Base-by-base conservation (phyloP, 2,797 vertebrate genomes). In the Betta splendens region DNA sequence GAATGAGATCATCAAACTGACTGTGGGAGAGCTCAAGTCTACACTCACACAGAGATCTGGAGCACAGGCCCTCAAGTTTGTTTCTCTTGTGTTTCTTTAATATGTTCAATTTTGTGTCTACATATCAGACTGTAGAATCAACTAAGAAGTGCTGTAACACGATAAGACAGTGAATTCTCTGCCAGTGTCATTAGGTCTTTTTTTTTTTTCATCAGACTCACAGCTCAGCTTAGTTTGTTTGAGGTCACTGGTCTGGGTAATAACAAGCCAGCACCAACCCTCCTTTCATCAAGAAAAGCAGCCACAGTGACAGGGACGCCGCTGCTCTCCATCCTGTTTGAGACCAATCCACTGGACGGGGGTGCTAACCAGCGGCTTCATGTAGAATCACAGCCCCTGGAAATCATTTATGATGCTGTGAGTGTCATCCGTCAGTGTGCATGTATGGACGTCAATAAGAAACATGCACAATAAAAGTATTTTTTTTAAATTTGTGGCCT, bases 321-420 rank as follows among this genome's bases (percentile, higher is more conserved):
- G 4, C 92, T 99, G 29, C 88, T 99, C 26, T 92, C 79, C 63
- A 87, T 99, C 70, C 91, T 92, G 81, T 99, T 99, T 86, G 98
- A 99, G 80, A 99, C 94, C 48, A 99, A 99, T 81, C 98, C 98
- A 1, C 73, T 96, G 75, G 94, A 98, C 72, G 91, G 91, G 43
- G 85, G 74, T 4, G 93, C 92, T 20, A 90, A 96, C 89, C 98
- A 99, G 77, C 92, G 92, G 36, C 90, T 98, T 57, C 88, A 92
- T 22, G 91, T 95, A 56, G 93, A 97, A 74, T 96, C 98, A n/a
- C 94, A 95, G 44, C 96, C 98, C 2, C 79, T 99, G 68, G 95
- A 99, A 92, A 97, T 98, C 62, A 91, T 98, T 67, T 99, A 99
- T 64, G 96, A 99, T 72, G 95, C 98, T 7, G 98, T 99, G 90